phyloP scores from a whole-genome alignment of 2,888 invertebrate genomes.

The Drosophila gaucha region DNA sequence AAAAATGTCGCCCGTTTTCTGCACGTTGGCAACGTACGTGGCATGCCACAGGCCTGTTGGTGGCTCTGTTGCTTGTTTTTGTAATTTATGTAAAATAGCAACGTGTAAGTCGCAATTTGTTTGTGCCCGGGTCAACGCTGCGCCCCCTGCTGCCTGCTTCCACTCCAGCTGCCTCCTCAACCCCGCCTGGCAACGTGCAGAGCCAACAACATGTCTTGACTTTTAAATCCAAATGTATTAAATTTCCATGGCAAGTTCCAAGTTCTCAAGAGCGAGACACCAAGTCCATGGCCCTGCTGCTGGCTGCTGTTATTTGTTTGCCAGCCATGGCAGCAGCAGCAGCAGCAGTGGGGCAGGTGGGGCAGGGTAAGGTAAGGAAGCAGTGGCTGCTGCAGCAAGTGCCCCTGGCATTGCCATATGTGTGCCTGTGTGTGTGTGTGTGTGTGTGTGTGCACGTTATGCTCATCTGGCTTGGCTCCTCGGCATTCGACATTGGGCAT shows the following conservation, averaged over 20 bases:
- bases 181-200: constrained; percentile 62
- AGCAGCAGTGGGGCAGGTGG: not conserved
- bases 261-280: constrained; percentile 55
- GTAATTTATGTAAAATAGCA: constrained; percentile 78
- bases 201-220: constrained; percentile 72
- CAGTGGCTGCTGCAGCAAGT: constrained; percentile 35
- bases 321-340: constrained; percentile 14
- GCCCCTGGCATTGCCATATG: constrained; percentile 46
- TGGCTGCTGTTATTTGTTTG: constrained; percentile 46
- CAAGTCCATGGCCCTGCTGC: constrained; percentile 26
- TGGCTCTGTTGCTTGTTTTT: constrained; percentile 54
- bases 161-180: not conserved
- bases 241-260: constrained; percentile 69
- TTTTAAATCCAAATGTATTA: constrained; percentile 79
- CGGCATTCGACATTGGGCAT: constrained; percentile 75
- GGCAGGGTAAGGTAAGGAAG: not conserved
- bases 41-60: constrained; percentile 42
- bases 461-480: constrained; percentile 57
- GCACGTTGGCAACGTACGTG: constrained; percentile 63
- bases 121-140: constrained; percentile 62
- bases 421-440: not conserved
- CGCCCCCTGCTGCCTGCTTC: not conserved
- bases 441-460: constrained; percentile 26
- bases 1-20: constrained; percentile 75
- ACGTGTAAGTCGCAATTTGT: constrained; percentile 78